phyloP scores from a whole-genome alignment of 2,888 invertebrate genomes.

The Eristalis tenax region DNA sequence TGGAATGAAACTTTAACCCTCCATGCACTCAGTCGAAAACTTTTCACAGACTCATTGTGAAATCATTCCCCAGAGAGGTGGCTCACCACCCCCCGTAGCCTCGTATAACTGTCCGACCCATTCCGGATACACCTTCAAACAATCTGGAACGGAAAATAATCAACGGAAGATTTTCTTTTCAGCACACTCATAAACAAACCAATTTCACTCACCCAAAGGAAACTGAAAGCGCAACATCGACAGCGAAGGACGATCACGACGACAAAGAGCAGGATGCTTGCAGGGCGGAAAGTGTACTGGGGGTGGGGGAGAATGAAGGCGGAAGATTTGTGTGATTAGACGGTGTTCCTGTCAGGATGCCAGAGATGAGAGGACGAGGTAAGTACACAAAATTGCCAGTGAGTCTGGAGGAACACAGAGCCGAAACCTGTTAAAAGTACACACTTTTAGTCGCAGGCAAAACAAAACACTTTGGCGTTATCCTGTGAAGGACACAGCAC shows the following conservation, averaged over 20 bases:
- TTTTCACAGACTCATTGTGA: conserved; percentile 46
- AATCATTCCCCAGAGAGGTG: conserved; percentile 21
- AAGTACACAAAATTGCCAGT: conserved; percentile 54
- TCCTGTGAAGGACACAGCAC: conserved; percentile 7
- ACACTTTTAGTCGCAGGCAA: conserved; percentile 34
- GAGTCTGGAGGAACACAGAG: conserved; percentile 16
- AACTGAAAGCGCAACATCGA: conserved; percentile 32
- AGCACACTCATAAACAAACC: conserved; percentile 70
- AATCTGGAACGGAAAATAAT: conserved; percentile 71
- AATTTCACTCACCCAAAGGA: conserved; percentile 37
- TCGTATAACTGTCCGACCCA: neutral
- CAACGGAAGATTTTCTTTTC: conserved; percentile 70
- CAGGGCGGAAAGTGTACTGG: no score
- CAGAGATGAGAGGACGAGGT: conserved; percentile 27
- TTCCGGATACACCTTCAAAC: conserved; percentile 38
- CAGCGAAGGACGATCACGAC: conserved; percentile 30
- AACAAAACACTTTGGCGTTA: conserved; percentile 50
- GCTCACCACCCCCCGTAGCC: neutral
- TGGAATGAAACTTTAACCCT: conserved; percentile 36
- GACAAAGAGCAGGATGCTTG: neutral
- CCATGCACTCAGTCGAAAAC: conserved; percentile 11
- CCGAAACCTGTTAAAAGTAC: conserved; percentile 58
- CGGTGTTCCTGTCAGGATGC: conserved; percentile 31
- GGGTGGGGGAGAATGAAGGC: neutral
- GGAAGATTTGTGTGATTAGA: conserved; percentile 68